phyloP scores from a whole-genome alignment of 2,797 vertebrate species.

The Tenualosa ilisha region DNA sequence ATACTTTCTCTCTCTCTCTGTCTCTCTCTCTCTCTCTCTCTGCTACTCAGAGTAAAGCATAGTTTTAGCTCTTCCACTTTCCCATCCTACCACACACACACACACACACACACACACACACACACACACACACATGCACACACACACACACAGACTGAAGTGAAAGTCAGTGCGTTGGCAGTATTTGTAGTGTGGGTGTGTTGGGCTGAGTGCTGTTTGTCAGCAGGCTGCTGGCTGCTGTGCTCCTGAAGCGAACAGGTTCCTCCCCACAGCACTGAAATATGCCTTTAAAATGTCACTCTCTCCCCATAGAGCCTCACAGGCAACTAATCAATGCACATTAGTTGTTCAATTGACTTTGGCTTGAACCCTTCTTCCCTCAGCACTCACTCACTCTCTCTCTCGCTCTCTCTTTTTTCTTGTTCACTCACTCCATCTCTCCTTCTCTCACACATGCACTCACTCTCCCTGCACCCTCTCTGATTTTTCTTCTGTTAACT shows the following conservation, averaged over 20 bases:
- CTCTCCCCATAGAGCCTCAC: constrained; percentile 72
- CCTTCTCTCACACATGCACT: constrained; percentile 1
- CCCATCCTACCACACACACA: constrained; percentile 15
- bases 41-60: background rate
- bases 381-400: constrained; percentile 30
- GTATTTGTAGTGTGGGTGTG: constrained; percentile 57
- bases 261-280: constrained; percentile 73
- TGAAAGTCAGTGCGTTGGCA: constrained; percentile 59
- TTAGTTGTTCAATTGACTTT: constrained; percentile 84
- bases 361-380: constrained; percentile 67
- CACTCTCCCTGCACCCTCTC: background rate
- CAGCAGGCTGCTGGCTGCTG: constrained; percentile 71
- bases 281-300: constrained; percentile 81
- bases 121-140: constrained; percentile 45
- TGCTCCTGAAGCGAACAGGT: constrained; percentile 63
- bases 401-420: constrained; percentile 30
- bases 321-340: constrained; percentile 81
- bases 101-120: constrained; percentile 55
- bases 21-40: background rate
- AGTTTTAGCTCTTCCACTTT: background rate
- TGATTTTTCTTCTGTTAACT: constrained; percentile 8
- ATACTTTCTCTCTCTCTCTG: background rate
- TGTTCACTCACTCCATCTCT: constrained; percentile 30
- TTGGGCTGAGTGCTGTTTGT: constrained; percentile 51
- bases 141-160: constrained; percentile 60